Evolutionary conservation across 2,888 invertebrate genomes (phyloP).

Genomic region (Elmis aenea): DNA sequence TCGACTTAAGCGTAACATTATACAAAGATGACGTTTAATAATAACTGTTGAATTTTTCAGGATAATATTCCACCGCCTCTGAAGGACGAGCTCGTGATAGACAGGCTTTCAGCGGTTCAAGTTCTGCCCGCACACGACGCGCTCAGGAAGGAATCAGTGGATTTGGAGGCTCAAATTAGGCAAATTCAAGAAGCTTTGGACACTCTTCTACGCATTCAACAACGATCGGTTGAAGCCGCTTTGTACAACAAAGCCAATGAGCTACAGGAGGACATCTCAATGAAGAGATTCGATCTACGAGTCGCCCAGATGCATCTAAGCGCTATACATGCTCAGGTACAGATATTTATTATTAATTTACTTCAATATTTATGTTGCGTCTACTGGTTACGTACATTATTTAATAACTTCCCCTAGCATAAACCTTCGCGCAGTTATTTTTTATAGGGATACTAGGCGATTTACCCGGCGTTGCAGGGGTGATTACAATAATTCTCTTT

Average conservation of each 20-base stretch:
- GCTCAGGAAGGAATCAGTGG: constrained; percentile 76
- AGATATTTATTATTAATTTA: constrained; percentile 33
- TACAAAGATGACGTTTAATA: too few species aligned
- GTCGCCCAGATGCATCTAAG: constrained; percentile 87
- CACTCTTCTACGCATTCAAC: constrained; percentile 74
- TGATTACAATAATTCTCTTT: too few species aligned
- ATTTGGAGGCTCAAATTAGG: constrained; percentile 81
- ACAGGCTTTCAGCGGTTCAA: constrained; percentile 67
- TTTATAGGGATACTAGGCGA: too few species aligned
- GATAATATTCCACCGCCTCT: constrained; percentile 69
- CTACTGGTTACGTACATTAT: too few species aligned
- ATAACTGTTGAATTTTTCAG: constrained; percentile 44
- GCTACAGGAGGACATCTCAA: constrained; percentile 90
- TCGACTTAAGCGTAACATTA: too few species aligned
- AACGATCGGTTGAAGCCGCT: constrained; percentile 70
- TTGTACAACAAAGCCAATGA: constrained; percentile 92
- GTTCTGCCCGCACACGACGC: constrained; percentile 71
- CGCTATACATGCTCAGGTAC: constrained; percentile 87
- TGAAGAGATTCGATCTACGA: constrained; percentile 89
- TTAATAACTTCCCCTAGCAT: too few species aligned
- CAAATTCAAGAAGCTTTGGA: constrained; percentile 84
- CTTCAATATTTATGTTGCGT: too few species aligned
- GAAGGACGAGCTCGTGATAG: constrained; percentile 78
- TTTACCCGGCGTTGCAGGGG: too few species aligned
- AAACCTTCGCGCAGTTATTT: too few species aligned